Evolutionary conservation across 2,888 invertebrate species (phyloP).

Genomic region (Drosophila colorata): DNA sequence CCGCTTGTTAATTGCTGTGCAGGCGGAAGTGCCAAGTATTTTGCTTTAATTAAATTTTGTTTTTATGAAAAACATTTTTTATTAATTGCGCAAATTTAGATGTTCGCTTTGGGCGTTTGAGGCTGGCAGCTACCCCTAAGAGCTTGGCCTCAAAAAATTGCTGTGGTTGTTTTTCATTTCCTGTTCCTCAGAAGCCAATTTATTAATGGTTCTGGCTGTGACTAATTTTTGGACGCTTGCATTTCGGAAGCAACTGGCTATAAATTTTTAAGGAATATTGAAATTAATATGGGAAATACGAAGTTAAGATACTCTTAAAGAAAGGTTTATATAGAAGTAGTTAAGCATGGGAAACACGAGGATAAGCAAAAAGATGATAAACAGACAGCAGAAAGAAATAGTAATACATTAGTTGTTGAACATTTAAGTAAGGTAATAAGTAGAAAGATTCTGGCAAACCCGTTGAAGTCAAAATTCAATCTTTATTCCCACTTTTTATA

Average conservation of each 20-base stretch:
- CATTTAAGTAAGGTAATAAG: too few species aligned
- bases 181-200: constrained; percentile 39
- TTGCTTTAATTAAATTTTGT: constrained; percentile 69
- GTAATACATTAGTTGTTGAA: too few species aligned
- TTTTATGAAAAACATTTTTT: constrained; percentile 42
- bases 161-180: constrained; percentile 15
- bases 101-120: background rate
- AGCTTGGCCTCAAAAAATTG: constrained; percentile 4
- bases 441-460: too few species aligned
- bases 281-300: background rate
- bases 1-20: constrained; percentile 60
- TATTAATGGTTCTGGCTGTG: constrained; percentile 55
- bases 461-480: too few species aligned
- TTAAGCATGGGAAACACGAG: too few species aligned
- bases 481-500: too few species aligned
- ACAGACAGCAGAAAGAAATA: too few species aligned
- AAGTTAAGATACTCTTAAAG: background rate
- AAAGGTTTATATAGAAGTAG: too few species aligned
- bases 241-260: constrained; percentile 25
- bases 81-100: constrained; percentile 41
- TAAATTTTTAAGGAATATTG: constrained; percentile 41
- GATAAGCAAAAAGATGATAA: too few species aligned
- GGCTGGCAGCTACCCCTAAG: constrained; percentile 25
- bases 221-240: constrained; percentile 51
- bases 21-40: constrained; percentile 59